Conservation (phyloP, 2,113 vertebrate species). For the Ictalurus punctatus region DNA sequence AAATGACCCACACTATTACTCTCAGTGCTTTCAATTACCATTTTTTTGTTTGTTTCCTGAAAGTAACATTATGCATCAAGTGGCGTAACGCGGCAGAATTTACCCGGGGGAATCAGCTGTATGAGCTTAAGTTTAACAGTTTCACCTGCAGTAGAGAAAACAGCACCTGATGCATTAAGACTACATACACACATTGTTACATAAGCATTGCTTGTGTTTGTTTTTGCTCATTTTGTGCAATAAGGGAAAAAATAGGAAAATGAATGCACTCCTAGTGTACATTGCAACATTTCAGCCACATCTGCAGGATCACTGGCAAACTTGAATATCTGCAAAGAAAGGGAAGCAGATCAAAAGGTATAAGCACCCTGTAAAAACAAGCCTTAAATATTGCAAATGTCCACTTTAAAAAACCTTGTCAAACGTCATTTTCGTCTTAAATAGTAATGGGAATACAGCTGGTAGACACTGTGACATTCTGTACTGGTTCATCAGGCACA, state of each 20-base stretch:
- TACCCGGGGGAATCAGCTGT: conserved; percentile 75
- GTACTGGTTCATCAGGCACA: conserved; percentile 73
- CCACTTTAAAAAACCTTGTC: conserved; percentile 72
- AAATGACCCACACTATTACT: background rate
- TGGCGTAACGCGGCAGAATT: background rate
- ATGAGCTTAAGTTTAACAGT: conserved; percentile 74
- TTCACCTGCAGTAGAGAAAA: conserved; percentile 65
- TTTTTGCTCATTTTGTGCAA: background rate
- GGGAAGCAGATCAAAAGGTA: background rate
- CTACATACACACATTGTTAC: background rate
- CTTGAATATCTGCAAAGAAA: conserved; percentile 72
- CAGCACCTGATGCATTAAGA: conserved; percentile 12
- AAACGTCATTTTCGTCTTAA: conserved; percentile 77
- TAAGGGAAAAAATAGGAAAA: background rate
- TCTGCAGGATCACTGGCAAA: conserved; percentile 72
- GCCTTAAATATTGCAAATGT: background rate
- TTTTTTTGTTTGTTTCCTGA: background rate
- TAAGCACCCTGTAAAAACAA: background rate
- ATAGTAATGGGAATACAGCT: conserved; percentile 73
- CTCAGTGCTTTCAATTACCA: background rate
- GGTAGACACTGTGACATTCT: conserved; percentile 68
- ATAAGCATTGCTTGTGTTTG: background rate
- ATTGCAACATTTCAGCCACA: conserved; percentile 75
- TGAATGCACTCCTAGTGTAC: conserved; percentile 60
- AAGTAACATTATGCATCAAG: background rate